Conservation (phyloP, 2,113 vertebrate genomes). For the Alces alces region DNA sequence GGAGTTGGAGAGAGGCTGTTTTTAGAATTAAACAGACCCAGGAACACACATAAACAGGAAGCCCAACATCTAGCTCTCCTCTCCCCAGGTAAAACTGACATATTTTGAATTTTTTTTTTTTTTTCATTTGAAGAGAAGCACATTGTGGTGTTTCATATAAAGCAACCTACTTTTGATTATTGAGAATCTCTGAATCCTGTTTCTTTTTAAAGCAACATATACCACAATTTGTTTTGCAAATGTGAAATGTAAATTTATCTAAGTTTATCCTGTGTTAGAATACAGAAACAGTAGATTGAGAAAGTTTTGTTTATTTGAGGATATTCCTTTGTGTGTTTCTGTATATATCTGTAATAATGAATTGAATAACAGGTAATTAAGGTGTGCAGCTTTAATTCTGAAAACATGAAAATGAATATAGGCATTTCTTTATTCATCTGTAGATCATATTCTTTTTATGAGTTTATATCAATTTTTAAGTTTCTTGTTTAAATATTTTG, state of each 20-base stretch:
- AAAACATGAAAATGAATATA: conserved; percentile 47
- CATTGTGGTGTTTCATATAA: conserved; percentile 54
- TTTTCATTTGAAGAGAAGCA: conserved; percentile 53
- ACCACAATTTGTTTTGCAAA: conserved; percentile 79
- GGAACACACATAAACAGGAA: neutral
- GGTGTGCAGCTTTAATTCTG: conserved; percentile 32
- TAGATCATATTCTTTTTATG: conserved; percentile 54
- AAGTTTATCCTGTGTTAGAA: conserved; percentile 71
- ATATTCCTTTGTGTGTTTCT: conserved; percentile 67
- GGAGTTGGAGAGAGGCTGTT: conserved; percentile 47
- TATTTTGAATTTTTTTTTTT: neutral
- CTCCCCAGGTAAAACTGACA: conserved; percentile 44
- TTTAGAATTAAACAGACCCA: conserved; percentile 38
- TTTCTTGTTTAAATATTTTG: conserved; percentile 60
- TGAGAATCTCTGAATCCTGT: conserved; percentile 63
- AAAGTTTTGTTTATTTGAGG: conserved; percentile 72
- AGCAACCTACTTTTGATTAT: conserved; percentile 61
- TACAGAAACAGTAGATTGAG: conserved; percentile 66
- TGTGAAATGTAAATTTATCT: conserved; percentile 75
- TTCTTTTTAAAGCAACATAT: conserved; percentile 67
- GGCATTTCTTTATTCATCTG: conserved; percentile 10
- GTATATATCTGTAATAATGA: conserved; percentile 58
- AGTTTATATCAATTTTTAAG: conserved; percentile 66
- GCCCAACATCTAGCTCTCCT: conserved; percentile 11
- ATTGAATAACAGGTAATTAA: conserved; percentile 53